Evolutionary conservation across 2,888 invertebrate genomes (phyloP).

Genomic region (Acrobasis suavella): DNA sequence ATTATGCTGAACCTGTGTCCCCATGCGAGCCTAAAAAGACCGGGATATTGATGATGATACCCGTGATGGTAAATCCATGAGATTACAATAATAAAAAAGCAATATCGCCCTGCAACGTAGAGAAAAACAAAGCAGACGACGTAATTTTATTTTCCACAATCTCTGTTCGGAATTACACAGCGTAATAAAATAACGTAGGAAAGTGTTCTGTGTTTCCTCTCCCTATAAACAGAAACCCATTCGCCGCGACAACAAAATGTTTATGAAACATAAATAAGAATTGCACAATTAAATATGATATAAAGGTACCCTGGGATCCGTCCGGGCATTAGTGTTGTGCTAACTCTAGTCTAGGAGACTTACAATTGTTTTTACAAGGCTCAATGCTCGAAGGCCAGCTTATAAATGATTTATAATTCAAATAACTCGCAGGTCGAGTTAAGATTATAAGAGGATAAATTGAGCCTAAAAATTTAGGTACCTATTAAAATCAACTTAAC

Average conservation of each 20-base stretch:
- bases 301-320: constrained; percentile 19
- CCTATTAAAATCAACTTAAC: no score
- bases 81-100: no score
- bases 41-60: no score
- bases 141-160: not conserved
- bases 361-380: not conserved
- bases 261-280: constrained; percentile 23
- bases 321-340: not conserved
- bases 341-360: not conserved
- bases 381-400: not conserved
- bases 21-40: no score
- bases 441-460: no score
- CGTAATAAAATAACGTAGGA: not conserved
- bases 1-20: no score
- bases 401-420: not conserved
- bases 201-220: not conserved
- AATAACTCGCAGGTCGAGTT: no score
- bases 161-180: not conserved
- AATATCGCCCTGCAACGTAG: not conserved
- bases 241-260: constrained; percentile 23
- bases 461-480: no score
- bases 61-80: no score
- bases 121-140: constrained; percentile 1
- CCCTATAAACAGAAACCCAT: constrained; percentile 25
- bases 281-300: constrained; percentile 23